Evolutionary conservation across 2,888 invertebrate species (phyloP).

Genomic region (Leptinotarsa rubiginosa): DNA sequence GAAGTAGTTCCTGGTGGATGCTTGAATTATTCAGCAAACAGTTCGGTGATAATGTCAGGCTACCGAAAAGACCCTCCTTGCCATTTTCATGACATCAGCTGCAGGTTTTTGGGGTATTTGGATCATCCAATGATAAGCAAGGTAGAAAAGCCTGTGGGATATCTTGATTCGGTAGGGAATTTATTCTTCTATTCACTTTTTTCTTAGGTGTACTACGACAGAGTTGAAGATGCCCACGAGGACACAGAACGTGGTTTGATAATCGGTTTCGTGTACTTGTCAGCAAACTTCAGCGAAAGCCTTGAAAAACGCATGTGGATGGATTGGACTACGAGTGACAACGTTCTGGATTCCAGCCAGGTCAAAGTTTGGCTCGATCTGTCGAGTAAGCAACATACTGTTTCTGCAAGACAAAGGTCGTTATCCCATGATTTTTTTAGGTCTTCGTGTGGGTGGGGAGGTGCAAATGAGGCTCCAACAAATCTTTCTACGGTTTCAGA

Average conservation of each 20-base stretch:
- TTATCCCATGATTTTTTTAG: conserved; percentile 66
- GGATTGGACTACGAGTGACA: conserved; percentile 63
- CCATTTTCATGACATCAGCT: conserved; percentile 71
- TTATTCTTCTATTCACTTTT: background rate
- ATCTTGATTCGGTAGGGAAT: background rate
- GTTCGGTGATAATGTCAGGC: conserved; percentile 21
- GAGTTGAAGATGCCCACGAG: conserved; percentile 67
- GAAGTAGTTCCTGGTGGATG: conserved; percentile 69
- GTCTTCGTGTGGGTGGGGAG: conserved; percentile 83
- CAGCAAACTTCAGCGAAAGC: conserved; percentile 78
- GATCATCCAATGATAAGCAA: conserved; percentile 69
- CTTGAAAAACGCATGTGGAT: conserved; percentile 62
- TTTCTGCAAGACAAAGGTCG: no score
- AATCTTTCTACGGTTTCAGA: conserved; percentile 70
- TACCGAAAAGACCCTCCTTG: conserved; percentile 58
- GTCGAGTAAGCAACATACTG: conserved; percentile 44
- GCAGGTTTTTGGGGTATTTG: conserved; percentile 72
- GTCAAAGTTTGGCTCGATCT: conserved; percentile 73
- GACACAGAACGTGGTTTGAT: conserved; percentile 70
- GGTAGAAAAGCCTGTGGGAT: conserved; percentile 35
- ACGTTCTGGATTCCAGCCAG: conserved; percentile 71
- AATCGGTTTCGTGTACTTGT: conserved; percentile 77
- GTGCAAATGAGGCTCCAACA: conserved; percentile 63
- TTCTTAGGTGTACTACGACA: conserved; percentile 68
- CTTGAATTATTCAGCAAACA: conserved; percentile 53